These are phyloP conservation scores for Troides aeacus DNA, from an alignment of 2,888 invertebrate species.

Conservation along the genomic window DNA sequence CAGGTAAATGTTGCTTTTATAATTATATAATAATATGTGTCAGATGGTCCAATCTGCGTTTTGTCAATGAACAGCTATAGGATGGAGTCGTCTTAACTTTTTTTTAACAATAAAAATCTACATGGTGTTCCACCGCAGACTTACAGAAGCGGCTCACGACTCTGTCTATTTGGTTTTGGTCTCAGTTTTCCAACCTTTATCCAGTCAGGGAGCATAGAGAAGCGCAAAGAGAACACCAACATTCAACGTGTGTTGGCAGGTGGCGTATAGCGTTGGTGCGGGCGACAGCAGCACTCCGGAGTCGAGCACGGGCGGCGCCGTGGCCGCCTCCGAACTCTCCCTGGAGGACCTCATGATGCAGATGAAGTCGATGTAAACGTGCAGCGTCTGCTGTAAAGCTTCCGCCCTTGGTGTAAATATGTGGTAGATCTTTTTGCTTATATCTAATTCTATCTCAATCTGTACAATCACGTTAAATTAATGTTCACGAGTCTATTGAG, in stretches of 20 bases:
- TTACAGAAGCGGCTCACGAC: no score
- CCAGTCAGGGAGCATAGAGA: no score
- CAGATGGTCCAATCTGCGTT: no score
- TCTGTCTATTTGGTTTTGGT: no score
- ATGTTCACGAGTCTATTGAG: no score
- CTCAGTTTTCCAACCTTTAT: no score
- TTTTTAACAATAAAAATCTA: no score
- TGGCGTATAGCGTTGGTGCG: slow-evolving; percentile 85
- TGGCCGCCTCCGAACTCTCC: slow-evolving; percentile 80
- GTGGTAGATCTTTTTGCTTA: not conserved
- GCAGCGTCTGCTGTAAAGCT: not conserved
- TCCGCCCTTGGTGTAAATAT: not conserved
- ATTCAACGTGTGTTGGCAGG: slow-evolving; percentile 62
- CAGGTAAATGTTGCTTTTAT: slow-evolving; percentile 49
- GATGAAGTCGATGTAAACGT: slow-evolving; percentile 90
- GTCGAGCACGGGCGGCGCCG: slow-evolving; percentile 66
- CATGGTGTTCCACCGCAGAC: no score
- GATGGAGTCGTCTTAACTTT: no score
- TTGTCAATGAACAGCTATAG: no score
- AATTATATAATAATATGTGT: not conserved
- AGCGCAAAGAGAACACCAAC: no score
- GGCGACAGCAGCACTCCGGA: slow-evolving; percentile 66
- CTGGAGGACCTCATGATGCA: slow-evolving; percentile 95
- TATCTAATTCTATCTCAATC: not conserved
- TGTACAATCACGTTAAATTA: no score